Evolutionary conservation across 1,140 invertebrate genomes (phyloP), one percentile per base, ranked within the genome.

Genomic region (Chionoecetes opilio): DNA sequence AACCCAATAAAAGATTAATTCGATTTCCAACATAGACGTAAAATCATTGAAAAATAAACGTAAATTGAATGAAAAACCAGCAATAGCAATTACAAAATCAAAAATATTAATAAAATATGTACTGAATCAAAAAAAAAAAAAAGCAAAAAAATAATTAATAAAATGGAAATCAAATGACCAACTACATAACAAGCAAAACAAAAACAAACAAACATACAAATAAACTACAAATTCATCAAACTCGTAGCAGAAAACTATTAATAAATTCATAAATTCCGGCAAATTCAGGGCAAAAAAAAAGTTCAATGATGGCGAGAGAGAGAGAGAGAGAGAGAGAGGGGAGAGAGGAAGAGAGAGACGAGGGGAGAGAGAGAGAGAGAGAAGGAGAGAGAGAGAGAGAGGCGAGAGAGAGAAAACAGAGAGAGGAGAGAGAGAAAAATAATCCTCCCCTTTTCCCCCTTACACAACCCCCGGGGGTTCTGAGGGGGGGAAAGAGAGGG

Each of bases 341-440:
- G 53, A 63, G 53, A 63, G 53, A 63, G 53, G 26, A 21, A 63
- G 53, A 63, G 53, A 63, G 53, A 63, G 53, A 63, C 8, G 26
- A 21, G 26, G 53, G 26, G 53, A 63, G 63, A 75, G 63, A 75
- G 63, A 75, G 63, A 75, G 63, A 75, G 63, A 75, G 63, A 75
- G 63, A 75, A 26, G n/a, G 63, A 75, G 63, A 75, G 63, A 75
- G 63, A 75, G 63, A 75, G 63, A 75, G 63, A 75, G 63, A 75
- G n/a, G n/a, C n/a, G 63, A 75, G 63, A 75, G 63, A 75, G 63
- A 75, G 63, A 53, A 17, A 53, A 75, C 21, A 75, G 63, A 75
- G 63, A 75, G 63, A 75, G 63, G 63, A 75, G 63, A 75, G 63
- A 75, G 63, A 75, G 63, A 53, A 17, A 53, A 75, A 75, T 75